Conservation (phyloP, 2,888 invertebrate species). For the Nephrocerus scutellatus region DNA sequence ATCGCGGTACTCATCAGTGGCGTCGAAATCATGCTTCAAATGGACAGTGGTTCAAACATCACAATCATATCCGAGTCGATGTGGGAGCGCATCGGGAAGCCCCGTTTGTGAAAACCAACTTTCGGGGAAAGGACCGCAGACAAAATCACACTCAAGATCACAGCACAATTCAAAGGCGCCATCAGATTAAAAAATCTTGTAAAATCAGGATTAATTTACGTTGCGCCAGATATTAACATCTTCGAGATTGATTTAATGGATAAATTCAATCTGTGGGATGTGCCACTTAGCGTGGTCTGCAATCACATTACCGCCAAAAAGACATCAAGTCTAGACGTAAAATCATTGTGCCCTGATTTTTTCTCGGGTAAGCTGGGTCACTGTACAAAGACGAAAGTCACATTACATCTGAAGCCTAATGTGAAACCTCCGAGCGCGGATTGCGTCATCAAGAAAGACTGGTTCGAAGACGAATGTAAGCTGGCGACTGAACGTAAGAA, state of each 20-base stretch:
- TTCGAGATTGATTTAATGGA: constrained; percentile 10
- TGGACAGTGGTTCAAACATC: constrained; percentile 13
- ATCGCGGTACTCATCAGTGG: constrained; percentile 2
- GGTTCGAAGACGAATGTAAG: too few species aligned
- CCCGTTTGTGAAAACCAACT: background rate
- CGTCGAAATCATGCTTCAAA: constrained; percentile 6
- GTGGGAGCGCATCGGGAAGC: constrained; percentile 13
- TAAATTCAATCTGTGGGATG: constrained; percentile 5
- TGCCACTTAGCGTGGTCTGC: constrained; percentile 1
- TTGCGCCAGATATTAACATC: constrained; percentile 1
- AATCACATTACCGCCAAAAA: constrained; percentile 4
- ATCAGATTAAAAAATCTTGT: constrained; percentile 1
- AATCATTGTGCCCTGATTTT: constrained; percentile 5
- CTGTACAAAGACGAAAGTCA: constrained; percentile 7
- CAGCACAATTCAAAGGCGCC: constrained; percentile 8
- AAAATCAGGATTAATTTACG: constrained; percentile 1
- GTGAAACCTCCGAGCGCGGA: too few species aligned
- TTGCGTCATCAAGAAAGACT: too few species aligned
- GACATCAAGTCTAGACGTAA: constrained; percentile 1
- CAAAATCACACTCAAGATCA: constrained; percentile 6
- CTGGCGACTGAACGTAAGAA: too few species aligned
- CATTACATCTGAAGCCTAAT: constrained; percentile 6
- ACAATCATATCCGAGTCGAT: constrained; percentile 11
- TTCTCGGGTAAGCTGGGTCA: constrained; percentile 7
- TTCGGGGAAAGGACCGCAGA: constrained; percentile 6